A percentile compares a stretch with the other conserved stretches of the same genome.
phyloP scores from a whole-genome alignment of 1,140 invertebrate species.

The Musca domestica region DNA sequence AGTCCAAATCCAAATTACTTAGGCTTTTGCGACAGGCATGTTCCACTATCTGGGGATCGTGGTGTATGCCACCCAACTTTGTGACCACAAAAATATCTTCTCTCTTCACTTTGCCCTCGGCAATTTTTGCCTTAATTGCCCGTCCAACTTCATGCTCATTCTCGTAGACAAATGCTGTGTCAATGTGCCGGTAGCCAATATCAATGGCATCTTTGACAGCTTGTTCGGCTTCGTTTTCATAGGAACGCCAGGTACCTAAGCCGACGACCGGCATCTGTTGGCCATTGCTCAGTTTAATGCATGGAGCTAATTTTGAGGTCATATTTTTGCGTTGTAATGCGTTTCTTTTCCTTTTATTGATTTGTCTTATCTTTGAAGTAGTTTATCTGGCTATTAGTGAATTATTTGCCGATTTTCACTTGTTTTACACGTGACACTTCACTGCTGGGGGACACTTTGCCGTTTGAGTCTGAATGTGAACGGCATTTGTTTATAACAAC shows the following conservation, averaged over 20 bases:
- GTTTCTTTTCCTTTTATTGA: no score
- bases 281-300: slow-evolving; percentile 61
- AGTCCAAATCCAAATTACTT: slow-evolving; percentile 65
- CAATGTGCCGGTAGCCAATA: slow-evolving; percentile 71
- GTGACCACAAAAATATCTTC: slow-evolving; percentile 70
- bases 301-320: slow-evolving; percentile 53
- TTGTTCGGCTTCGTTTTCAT: slow-evolving; percentile 59
- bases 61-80: slow-evolving; percentile 59
- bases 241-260: slow-evolving; percentile 73
- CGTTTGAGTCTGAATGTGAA: no score
- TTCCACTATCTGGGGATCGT: slow-evolving; percentile 48
- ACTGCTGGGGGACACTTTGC: no score
- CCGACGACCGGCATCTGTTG: slow-evolving; percentile 66
- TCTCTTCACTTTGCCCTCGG: slow-evolving; percentile 63
- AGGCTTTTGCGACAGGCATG: slow-evolving; percentile 58
- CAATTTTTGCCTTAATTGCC: slow-evolving; percentile 67
- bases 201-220: slow-evolving; percentile 67
- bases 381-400: no score
- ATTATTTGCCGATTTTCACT: no score
- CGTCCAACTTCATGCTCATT: slow-evolving; percentile 73
- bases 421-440: no score
- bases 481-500: no score
- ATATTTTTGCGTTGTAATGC: slow-evolving; percentile 2
- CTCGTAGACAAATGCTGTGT: slow-evolving; percentile 75
- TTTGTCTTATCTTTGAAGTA: no score